A percentile compares a stretch with the other conserved stretches of the same genome.
Evolutionary conservation across 2,113 vertebrate genomes (phyloP).

Genomic region (Corythornis vintsioides): DNA sequence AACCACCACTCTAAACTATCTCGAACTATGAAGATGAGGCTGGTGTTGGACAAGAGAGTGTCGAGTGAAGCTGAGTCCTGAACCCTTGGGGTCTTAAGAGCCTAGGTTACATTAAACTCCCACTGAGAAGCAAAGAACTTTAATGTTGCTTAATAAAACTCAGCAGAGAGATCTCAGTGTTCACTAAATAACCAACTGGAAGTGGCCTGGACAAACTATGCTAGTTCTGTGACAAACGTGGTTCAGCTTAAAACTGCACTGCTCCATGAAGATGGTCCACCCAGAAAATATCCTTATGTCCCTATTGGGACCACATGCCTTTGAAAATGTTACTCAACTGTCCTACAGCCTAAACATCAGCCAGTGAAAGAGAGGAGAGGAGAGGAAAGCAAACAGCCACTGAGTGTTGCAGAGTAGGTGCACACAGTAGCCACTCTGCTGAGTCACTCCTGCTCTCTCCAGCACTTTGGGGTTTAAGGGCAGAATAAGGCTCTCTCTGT

Average conservation of each 20-base stretch:
- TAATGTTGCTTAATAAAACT: background rate
- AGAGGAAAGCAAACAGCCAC: background rate
- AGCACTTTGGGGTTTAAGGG: background rate
- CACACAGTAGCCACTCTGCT: background rate
- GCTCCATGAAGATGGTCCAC: background rate
- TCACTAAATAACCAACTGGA: background rate
- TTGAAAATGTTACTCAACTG: background rate
- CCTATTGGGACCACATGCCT: background rate
- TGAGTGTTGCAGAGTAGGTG: rapidly evolving
- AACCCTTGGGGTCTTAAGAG: background rate
- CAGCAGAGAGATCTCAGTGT: background rate
- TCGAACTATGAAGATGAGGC: background rate
- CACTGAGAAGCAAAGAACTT: background rate
- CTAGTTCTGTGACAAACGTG: background rate
- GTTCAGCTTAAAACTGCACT: background rate
- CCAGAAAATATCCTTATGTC: background rate
- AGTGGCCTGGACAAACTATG: background rate
- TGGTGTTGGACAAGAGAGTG: background rate
- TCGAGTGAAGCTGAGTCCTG: background rate
- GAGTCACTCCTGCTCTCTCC: background rate
- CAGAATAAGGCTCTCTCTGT: background rate
- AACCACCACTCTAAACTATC: background rate
- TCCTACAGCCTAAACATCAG: background rate
- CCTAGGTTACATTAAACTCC: background rate
- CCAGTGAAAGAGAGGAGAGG: background rate